A percentile compares a stretch with the other conserved stretches of the same genome.
phyloP scores from a whole-genome alignment of 2,797 vertebrate species.

The Peromyscus eremicus region DNA sequence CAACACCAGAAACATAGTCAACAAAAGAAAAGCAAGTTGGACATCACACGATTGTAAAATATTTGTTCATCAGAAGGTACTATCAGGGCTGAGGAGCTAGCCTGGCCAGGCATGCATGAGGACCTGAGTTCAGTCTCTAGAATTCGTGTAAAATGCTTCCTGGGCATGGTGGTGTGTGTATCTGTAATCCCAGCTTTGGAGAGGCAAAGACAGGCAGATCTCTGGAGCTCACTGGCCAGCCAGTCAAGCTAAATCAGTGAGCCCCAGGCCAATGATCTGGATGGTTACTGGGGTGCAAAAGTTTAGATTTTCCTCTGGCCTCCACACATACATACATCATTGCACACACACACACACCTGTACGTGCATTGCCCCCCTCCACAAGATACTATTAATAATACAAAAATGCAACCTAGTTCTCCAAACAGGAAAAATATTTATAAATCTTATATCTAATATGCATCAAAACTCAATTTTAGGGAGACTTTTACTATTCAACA shows the following conservation, averaged over 20 bases:
- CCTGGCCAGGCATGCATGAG: neutral
- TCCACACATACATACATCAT: neutral
- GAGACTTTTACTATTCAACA: neutral
- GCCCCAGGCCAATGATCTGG: neutral
- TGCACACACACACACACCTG: neutral
- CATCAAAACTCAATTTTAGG: neutral
- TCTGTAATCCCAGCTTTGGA: neutral
- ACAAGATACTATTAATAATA: neutral
- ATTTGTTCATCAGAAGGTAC: neutral
- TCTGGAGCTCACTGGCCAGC: neutral
- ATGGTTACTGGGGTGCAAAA: neutral
- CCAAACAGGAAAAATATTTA: neutral
- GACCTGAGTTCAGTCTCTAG: neutral
- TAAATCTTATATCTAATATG: neutral
- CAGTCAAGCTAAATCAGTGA: neutral
- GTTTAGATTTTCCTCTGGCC: neutral
- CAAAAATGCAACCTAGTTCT: neutral
- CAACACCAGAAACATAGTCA: neutral
- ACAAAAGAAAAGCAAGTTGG: neutral
- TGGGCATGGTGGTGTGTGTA: neutral
- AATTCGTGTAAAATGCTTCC: neutral
- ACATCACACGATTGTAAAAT: neutral
- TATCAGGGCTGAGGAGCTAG: neutral
- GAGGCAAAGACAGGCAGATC: neutral
- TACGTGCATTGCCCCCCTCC: neutral